A percentile compares a stretch with the other conserved stretches of the same genome.
These are phyloP conservation scores for Pelobates cultripes DNA, from an alignment of 2,797 vertebrate species.

Conservation along the genomic window DNA sequence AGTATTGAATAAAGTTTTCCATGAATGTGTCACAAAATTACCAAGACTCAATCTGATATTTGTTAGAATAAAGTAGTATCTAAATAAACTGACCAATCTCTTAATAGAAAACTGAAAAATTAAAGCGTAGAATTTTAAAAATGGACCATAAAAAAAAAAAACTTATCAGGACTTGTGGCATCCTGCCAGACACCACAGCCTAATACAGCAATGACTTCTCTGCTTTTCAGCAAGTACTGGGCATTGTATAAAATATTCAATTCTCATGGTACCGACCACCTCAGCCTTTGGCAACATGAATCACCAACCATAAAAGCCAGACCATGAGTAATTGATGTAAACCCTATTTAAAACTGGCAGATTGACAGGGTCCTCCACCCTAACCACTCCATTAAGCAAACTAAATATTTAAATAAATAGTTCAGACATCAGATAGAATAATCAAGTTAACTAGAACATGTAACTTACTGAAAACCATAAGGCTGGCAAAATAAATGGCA, in stretches of 20 bases:
- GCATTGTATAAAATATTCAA: slow-evolving; percentile 11
- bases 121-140: slow-evolving; percentile 30
- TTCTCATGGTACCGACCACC: slow-evolving; percentile 46
- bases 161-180: slow-evolving; percentile 39
- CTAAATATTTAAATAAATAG: slow-evolving; percentile 50
- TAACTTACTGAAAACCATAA: slow-evolving; percentile 49
- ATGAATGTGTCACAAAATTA: slow-evolving; percentile 48
- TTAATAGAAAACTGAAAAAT: slow-evolving; percentile 24
- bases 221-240: slow-evolving; percentile 32
- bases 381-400: slow-evolving; percentile 51
- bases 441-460: slow-evolving; percentile 48
- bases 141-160: slow-evolving; percentile 18
- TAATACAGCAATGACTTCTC: slow-evolving; percentile 24
- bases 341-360: slow-evolving; percentile 50
- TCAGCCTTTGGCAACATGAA: slow-evolving; percentile 54
- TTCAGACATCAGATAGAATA: slow-evolving; percentile 52
- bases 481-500: slow-evolving; percentile 37
- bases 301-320: slow-evolving; percentile 53
- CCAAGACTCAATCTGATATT: slow-evolving; percentile 29
- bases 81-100: slow-evolving; percentile 18
- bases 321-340: slow-evolving; percentile 52
- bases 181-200: slow-evolving; percentile 17
- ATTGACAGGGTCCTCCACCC: slow-evolving; percentile 51
- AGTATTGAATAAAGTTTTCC: slow-evolving; percentile 45
- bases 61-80: slow-evolving; percentile 25